Evolutionary conservation across 2,888 invertebrate species (phyloP), one percentile per base, ranked within the genome.

Genomic region (Aleiodes testaceus): DNA sequence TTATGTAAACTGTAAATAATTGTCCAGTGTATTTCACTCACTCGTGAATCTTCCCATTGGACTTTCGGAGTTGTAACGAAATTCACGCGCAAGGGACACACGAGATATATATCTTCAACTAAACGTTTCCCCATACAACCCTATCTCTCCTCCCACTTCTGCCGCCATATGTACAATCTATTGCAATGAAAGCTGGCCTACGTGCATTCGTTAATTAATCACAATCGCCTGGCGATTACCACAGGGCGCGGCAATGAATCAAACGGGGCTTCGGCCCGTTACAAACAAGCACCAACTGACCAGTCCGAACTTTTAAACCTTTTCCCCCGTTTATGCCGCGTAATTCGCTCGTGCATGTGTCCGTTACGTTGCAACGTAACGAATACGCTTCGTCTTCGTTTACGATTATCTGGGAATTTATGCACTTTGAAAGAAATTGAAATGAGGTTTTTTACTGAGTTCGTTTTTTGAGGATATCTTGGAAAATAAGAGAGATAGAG

Each of bases 161-260:
- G 6, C 36, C 3, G 44, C 55, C 47, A 66, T 67, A 61, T 44
- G 44, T 44, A 50, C 30, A 61, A 63, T 61, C 71, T 63, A 67
- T 72, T 64, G 67, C 64, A n/a, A 36, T 45, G 47, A 53, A 72
- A 36, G 9, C 67, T 72, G 68, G 67, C 72, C 72, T 67, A 72
- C 67, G 64, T 63, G 63, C 47, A 67, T 72, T 67, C 67, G 53
- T 72, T 68, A 72, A 72, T 72, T 72, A 72, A 72, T 72, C 72
- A 72, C 72, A 72, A 72, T 72, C 72, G 64, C 64, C 72, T 61
- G 36, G 72, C 67, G 72, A 72, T 72, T 72, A 72, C 72, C 66
- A 67, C 67, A 30, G 71, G 71, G 63, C 64, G 64, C 61, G 30
- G 66, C 61, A 52, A 72, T 72, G 72, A 72, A 72, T 72, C 72